phyloP scores from a whole-genome alignment of 2,797 vertebrate genomes.

The Cryptoprocta ferox region DNA sequence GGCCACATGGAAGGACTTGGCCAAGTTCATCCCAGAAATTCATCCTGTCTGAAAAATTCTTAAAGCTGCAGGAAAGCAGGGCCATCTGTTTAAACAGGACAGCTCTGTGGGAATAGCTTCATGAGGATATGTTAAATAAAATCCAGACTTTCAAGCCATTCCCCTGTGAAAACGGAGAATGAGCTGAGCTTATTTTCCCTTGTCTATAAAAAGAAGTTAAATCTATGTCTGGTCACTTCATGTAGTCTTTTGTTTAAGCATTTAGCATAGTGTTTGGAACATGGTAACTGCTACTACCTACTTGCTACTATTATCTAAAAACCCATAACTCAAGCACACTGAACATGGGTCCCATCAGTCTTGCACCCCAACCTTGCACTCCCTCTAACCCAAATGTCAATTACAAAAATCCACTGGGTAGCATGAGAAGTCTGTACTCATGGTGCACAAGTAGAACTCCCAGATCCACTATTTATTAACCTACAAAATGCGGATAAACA shows the following conservation, averaged over 20 bases:
- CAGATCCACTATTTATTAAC: background rate
- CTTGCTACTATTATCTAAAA: background rate
- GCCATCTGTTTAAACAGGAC: background rate
- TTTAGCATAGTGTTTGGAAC: background rate
- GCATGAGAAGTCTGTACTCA: background rate
- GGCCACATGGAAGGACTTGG: background rate
- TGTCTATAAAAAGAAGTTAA: background rate
- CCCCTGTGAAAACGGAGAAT: background rate
- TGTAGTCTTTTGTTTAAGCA: background rate
- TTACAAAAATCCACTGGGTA: background rate
- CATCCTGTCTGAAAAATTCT: constrained; percentile 7
- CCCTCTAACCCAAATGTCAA: background rate
- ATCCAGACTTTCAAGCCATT: background rate
- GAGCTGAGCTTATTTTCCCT: background rate
- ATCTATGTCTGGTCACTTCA: background rate
- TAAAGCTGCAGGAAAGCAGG: background rate
- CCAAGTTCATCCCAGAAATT: constrained; percentile 11
- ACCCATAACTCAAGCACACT: background rate
- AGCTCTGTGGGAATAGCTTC: background rate
- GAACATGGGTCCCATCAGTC: background rate
- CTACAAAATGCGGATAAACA: background rate
- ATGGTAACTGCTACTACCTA: background rate
- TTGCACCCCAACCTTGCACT: background rate
- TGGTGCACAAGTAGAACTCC: background rate
- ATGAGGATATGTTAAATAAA: background rate